Conservation (phyloP, 2,888 invertebrate genomes). For the Opisthograptis luteolata region DNA sequence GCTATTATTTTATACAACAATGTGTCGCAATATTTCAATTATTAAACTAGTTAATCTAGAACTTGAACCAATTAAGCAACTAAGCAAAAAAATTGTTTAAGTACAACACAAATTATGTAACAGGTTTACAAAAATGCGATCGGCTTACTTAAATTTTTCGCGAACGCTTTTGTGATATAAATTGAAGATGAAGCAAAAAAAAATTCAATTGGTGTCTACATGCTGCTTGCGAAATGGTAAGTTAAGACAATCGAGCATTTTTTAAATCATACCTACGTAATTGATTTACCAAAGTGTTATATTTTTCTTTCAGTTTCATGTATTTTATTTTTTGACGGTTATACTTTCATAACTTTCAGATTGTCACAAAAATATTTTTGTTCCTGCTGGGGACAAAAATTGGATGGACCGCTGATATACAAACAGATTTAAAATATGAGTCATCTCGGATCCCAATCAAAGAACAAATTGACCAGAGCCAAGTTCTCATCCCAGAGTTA, state of each 20-base stretch:
- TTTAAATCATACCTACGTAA: no score
- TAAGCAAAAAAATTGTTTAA: not conserved
- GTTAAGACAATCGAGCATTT: not conserved
- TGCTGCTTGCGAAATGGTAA: constrained; percentile 24
- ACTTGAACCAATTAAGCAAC: constrained; percentile 8
- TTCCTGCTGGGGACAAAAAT: constrained; percentile 43
- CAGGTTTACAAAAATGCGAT: constrained; percentile 26
- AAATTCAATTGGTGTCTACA: constrained; percentile 15
- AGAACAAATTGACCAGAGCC: constrained; percentile 32
- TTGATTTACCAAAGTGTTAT: no score
- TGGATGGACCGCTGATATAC: constrained; percentile 23
- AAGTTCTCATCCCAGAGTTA: constrained; percentile 20
- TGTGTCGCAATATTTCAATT: constrained; percentile 14
- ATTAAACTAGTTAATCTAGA: constrained; percentile 20
- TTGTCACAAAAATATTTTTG: constrained; percentile 34
- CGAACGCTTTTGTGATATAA: constrained; percentile 20
- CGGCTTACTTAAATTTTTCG: constrained; percentile 1
- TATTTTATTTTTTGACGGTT: not conserved
- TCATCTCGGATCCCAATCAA: constrained; percentile 38
- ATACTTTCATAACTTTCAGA: constrained; percentile 46
- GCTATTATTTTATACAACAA: constrained; percentile 21
- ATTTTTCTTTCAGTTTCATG: not conserved
- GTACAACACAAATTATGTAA: constrained; percentile 14
- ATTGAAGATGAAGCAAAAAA: constrained; percentile 2
- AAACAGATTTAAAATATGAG: constrained; percentile 35